Percentiles rank a stretch among this genome's conserved stretches.
Conservation (phyloP, 2,797 vertebrate genomes). For the Molothrus ater region DNA sequence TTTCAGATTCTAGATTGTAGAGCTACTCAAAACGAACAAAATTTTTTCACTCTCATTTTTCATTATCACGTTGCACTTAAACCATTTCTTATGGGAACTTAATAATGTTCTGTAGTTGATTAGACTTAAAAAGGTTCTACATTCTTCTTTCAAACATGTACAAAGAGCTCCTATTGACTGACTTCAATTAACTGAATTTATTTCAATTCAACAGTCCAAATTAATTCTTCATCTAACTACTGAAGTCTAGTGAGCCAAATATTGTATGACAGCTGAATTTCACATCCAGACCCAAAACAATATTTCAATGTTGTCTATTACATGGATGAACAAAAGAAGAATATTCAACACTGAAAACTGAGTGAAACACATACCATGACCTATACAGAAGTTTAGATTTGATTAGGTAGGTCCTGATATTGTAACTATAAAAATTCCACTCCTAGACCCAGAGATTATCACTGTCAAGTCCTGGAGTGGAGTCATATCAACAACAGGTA, state of each 20-base stretch:
- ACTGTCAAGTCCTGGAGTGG: not conserved
- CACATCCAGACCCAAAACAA: slow-evolving; percentile 4
- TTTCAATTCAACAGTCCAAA: slow-evolving; percentile 44
- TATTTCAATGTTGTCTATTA: not conserved
- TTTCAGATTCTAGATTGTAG: slow-evolving; percentile 65
- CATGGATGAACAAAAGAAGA: not conserved
- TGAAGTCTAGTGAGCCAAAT: slow-evolving; percentile 35
- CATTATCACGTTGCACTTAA: slow-evolving; percentile 61
- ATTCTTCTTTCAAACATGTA: slow-evolving; percentile 41
- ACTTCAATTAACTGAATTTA: slow-evolving; percentile 59
- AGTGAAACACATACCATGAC: not conserved
- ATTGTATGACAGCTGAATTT: slow-evolving; percentile 40
- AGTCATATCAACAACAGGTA: not conserved
- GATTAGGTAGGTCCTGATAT: not conserved
- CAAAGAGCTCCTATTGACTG: slow-evolving; percentile 50
- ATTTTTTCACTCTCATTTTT: slow-evolving; percentile 46
- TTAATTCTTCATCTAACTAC: slow-evolving; percentile 17
- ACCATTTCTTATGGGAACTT: slow-evolving; percentile 63
- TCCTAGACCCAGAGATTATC: not conserved
- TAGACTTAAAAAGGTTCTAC: slow-evolving; percentile 45
- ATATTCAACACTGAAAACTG: not conserved
- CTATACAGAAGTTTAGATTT: not conserved
- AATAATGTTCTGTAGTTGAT: slow-evolving; percentile 48
- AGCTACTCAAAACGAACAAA: slow-evolving; percentile 59
- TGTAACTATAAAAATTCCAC: not conserved